phyloP scores from a whole-genome alignment of 2,888 invertebrate genomes.

The Meandrusa payeni region DNA sequence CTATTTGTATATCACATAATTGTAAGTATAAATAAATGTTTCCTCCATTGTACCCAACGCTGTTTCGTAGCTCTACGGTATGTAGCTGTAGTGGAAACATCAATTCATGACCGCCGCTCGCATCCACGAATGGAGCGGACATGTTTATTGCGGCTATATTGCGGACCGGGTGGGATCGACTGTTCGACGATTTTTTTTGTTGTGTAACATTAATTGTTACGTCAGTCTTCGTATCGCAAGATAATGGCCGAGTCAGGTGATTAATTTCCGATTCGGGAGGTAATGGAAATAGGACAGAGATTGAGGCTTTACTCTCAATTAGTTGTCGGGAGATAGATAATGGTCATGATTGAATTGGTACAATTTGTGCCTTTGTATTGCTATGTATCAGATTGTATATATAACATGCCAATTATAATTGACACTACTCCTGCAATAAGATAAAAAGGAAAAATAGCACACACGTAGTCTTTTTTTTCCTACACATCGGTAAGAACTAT shows the following conservation, averaged over 20 bases:
- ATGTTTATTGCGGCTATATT: constrained; percentile 14
- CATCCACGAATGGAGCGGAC: constrained; percentile 10
- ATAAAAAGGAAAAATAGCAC: no score
- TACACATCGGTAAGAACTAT: no score
- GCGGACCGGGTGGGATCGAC: constrained; percentile 1
- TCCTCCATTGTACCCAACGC: no score
- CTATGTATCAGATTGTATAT: no score
- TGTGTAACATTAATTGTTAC: constrained; percentile 18
- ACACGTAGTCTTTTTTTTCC: no score
- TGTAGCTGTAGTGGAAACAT: constrained; percentile 5
- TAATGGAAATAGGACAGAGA: constrained; percentile 1
- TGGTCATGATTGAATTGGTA: no score
- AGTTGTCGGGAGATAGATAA: no score
- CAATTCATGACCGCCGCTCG: constrained; percentile 11
- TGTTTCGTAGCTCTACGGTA: neutral
- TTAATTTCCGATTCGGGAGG: constrained; percentile 9
- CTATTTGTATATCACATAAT: no score
- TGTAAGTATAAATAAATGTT: no score
- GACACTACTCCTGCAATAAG: no score
- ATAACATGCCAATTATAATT: no score
- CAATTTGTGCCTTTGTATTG: no score
- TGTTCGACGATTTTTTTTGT: neutral
- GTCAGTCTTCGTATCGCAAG: constrained; percentile 13
- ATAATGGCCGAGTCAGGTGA: constrained; percentile 11
- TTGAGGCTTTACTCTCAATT: neutral